These are phyloP conservation scores for Tachina fera DNA, from an alignment of 2,888 invertebrate species.

Conservation along the genomic window DNA sequence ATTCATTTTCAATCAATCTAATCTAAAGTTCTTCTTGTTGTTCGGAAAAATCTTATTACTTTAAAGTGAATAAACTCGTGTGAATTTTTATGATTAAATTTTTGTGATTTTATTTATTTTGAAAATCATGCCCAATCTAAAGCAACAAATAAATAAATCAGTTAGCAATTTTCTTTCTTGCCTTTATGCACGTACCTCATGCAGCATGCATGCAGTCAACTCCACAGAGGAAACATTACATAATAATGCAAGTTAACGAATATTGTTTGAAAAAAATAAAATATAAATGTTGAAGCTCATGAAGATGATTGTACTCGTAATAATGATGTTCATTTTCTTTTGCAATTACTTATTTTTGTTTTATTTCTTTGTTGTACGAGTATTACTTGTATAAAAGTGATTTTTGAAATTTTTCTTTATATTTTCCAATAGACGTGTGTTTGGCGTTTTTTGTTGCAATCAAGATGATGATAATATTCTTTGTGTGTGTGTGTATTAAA, in stretches of 20 bases:
- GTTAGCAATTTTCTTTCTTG: slow-evolving; percentile 51
- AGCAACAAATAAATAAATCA: slow-evolving; percentile 39
- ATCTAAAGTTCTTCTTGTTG: slow-evolving; percentile 22
- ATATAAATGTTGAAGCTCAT: slow-evolving; percentile 48
- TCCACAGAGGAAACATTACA: slow-evolving; percentile 43
- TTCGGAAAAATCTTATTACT: neutral
- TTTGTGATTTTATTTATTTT: slow-evolving; percentile 13
- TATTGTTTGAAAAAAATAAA: slow-evolving; percentile 14
- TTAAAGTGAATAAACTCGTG: slow-evolving; percentile 56
- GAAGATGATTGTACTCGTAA: slow-evolving; percentile 48
- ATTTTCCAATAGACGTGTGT: slow-evolving; percentile 42
- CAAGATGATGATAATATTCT: slow-evolving; percentile 11
- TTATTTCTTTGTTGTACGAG: slow-evolving; percentile 10
- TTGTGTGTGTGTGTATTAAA: neutral
- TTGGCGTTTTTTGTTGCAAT: slow-evolving; percentile 32
- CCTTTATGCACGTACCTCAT: slow-evolving; percentile 28
- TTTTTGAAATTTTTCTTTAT: slow-evolving; percentile 38
- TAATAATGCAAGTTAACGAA: slow-evolving; percentile 53
- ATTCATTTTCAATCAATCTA: neutral
- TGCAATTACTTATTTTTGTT: slow-evolving; percentile 59
- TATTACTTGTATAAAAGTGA: slow-evolving; percentile 23
- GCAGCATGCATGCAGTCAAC: slow-evolving; percentile 56
- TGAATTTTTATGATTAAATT: slow-evolving; percentile 38
- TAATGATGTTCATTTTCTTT: slow-evolving; percentile 64
- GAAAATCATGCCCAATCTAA: slow-evolving; percentile 29